Evolutionary conservation across 2,113 vertebrate genomes (phyloP).

Genomic region (Cavia porcellus): DNA sequence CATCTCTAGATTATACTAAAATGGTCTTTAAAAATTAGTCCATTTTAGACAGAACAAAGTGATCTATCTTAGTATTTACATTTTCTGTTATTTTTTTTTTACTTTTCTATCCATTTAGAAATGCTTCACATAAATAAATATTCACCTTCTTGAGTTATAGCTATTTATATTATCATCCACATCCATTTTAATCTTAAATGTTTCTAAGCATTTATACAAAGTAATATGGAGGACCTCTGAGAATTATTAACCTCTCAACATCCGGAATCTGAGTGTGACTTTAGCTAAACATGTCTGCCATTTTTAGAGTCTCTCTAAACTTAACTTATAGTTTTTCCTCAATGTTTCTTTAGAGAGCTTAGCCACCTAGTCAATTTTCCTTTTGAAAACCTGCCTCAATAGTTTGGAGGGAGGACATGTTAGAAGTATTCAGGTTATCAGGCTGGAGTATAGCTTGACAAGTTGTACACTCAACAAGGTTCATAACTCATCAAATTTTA

Average conservation of each 20-base stretch:
- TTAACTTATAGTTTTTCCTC: not conserved
- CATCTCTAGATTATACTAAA: not conserved
- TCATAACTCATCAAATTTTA: constrained; percentile 13
- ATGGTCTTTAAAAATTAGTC: not conserved
- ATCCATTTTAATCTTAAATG: not conserved
- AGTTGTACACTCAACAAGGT: not conserved
- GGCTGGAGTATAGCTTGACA: not conserved
- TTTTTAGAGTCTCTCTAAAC: not conserved
- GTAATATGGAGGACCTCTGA: not conserved
- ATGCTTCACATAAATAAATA: not conserved
- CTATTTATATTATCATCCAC: not conserved
- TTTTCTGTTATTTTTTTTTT: not conserved
- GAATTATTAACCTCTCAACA: not conserved
- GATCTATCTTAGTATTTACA: not conserved
- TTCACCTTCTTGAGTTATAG: not conserved
- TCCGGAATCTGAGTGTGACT: not conserved
- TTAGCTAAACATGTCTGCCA: not conserved
- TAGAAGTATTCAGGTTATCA: not conserved
- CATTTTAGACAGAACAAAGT: not conserved
- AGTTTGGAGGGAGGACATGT: not conserved
- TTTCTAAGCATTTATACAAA: not conserved
- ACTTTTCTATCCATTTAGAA: not conserved
- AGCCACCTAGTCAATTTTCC: not conserved
- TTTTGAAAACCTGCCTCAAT: not conserved
- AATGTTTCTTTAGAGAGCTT: not conserved